Evolutionary conservation across 2,888 invertebrate species (phyloP).

Genomic region (Erebia palarica): DNA sequence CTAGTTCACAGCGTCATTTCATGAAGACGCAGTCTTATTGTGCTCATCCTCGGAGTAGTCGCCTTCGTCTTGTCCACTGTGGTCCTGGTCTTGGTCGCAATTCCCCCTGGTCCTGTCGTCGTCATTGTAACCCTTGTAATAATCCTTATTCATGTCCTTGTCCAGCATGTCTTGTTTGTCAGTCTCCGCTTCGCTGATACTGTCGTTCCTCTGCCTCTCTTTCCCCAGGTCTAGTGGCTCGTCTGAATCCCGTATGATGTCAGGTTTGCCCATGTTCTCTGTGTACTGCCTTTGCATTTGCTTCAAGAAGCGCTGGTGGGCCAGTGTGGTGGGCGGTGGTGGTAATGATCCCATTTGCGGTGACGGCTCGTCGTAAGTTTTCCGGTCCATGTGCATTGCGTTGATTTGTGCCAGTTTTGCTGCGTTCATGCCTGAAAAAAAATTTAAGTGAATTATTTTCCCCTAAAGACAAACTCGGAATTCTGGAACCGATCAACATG

Average conservation of each 20-base stretch:
- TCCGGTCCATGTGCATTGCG: constrained; percentile 80
- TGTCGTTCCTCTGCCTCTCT: constrained; percentile 69
- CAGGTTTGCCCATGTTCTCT: constrained; percentile 79
- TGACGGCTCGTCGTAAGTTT: constrained; percentile 82
- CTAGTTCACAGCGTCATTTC: constrained; percentile 61
- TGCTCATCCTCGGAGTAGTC: constrained; percentile 77
- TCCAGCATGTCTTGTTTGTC: constrained; percentile 82
- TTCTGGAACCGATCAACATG: background rate
- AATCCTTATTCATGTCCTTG: constrained; percentile 66
- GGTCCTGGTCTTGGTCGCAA: constrained; percentile 61
- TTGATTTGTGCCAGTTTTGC: constrained; percentile 90
- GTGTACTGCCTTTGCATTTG: constrained; percentile 85
- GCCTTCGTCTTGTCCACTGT: constrained; percentile 70
- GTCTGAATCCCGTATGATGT: constrained; percentile 80
- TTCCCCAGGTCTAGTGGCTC: constrained; percentile 82
- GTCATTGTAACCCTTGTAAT: constrained; percentile 65
- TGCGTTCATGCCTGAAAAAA: constrained; percentile 86
- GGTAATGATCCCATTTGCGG: constrained; percentile 81
- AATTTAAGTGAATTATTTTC: background rate
- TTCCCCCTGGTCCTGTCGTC: constrained; percentile 57
- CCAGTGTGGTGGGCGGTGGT: constrained; percentile 74
- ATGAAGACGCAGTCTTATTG: constrained; percentile 66
- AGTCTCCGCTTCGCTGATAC: constrained; percentile 66
- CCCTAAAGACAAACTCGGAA: background rate
- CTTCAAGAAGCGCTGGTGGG: constrained; percentile 84